Evolutionary conservation across 1,140 invertebrate genomes (phyloP).

Genomic region (Bombus sylvicola): DNA sequence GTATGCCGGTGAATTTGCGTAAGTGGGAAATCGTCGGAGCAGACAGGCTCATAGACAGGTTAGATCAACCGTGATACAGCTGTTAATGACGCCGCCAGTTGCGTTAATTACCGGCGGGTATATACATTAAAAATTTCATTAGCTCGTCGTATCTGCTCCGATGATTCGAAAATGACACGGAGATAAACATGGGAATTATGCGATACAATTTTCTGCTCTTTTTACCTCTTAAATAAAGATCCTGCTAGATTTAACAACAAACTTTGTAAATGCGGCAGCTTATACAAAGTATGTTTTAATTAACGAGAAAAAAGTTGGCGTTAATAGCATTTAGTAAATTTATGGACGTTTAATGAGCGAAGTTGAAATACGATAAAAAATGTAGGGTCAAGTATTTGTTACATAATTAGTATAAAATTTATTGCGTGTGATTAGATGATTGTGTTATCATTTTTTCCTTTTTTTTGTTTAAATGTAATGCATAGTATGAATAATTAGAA

Average conservation of each 20-base stretch:
- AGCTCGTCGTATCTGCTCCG: background rate
- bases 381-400: background rate
- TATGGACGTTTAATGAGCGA: background rate
- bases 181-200: background rate
- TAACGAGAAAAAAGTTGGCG: background rate
- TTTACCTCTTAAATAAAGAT: background rate
- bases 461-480: background rate
- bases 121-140: background rate
- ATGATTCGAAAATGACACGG: background rate
- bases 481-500: background rate
- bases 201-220: background rate
- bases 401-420: background rate
- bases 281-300: background rate
- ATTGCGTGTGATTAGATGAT: background rate
- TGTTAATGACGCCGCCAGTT: slow-evolving; percentile 21
- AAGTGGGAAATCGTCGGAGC: slow-evolving; percentile 50
- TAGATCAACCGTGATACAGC: background rate
- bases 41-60: background rate
- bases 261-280: background rate
- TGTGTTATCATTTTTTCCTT: background rate
- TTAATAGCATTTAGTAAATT: background rate
- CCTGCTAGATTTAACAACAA: background rate
- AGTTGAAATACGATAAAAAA: background rate
- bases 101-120: background rate
- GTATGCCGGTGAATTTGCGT: slow-evolving; percentile 40